Evolutionary conservation across 2,888 invertebrate species (phyloP), one percentile per base, ranked within the genome.

Genomic region (Macrosoma leucophasiata): DNA sequence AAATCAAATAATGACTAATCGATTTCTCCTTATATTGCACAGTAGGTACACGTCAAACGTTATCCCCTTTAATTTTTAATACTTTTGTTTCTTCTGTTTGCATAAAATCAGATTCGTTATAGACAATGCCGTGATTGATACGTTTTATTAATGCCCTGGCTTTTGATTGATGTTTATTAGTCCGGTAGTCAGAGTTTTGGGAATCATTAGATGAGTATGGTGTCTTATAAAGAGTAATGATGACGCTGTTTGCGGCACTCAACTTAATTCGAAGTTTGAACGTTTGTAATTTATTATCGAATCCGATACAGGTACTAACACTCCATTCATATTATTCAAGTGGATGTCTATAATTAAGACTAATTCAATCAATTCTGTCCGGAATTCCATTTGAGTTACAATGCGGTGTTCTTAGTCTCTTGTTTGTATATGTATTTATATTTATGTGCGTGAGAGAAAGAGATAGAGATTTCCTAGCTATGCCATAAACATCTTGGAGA

Each of bases 1-100:
- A 84, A 84, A 82, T 82, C 84, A 84, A 82, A 84, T 81, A 84
- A 81, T 84, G 84, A 84, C 84, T 81, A 84, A 84, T 84, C 81
- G 84, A 74, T 76, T 82, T 68, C 71, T 61, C 68, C 76, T 72
- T 73, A 79, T 78, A 84, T 84, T 82, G 82, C 81, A 84, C 84
- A 81, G 84, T 82, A 84, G 84, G 81, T 81, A 78, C 77, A 84
- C 81, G 79, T 82, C 82, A 82, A 79, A 79, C 62, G 72, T 68
- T 77, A 75, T 81, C 75, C 76, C 70, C 70, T 70, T 79, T 75
- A 77, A 77, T 78, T 79, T 78, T 78, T 71, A 69, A 72, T 67
- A 64, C 47, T 72, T 62, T 70, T 62, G 53, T 67, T 76, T 71
- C 61, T 68, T 67, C 62, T 73, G 67, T 78, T 79, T 81, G 76